Conservation (phyloP, 2,888 invertebrate species). For the Thecocarcelia acutangulata region DNA sequence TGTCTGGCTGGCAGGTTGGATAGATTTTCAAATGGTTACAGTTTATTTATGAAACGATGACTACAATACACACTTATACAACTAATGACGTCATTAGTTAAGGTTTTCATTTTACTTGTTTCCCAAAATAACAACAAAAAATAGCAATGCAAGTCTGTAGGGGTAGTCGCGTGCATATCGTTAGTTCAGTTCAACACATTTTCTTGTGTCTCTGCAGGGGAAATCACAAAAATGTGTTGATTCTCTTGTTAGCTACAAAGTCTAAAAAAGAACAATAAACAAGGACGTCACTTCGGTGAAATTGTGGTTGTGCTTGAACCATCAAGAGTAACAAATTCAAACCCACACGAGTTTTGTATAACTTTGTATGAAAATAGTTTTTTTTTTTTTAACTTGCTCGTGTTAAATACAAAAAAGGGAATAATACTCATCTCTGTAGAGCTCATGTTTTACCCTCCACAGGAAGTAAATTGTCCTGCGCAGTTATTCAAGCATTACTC, state of each 20-base stretch:
- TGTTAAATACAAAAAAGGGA: too few relatives aligned
- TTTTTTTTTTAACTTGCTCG: background rate
- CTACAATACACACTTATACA: constrained; percentile 4
- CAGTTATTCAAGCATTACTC: constrained; percentile 1
- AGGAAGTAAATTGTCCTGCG: constrained; percentile 30
- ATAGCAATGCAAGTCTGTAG: background rate
- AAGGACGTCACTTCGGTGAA: constrained; percentile 39
- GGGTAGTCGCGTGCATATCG: constrained; percentile 4
- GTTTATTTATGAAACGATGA: background rate
- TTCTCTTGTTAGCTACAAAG: background rate
- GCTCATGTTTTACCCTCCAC: background rate
- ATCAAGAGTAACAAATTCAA: background rate
- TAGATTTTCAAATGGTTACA: constrained; percentile 3
- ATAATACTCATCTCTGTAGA: too few relatives aligned
- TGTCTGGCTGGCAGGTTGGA: constrained; percentile 12
- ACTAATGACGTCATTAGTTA: constrained; percentile 64
- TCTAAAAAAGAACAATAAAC: constrained; percentile 3
- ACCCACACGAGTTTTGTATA: background rate
- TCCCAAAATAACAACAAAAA: constrained; percentile 9
- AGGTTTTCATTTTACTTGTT: constrained; percentile 7
- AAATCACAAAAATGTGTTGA: background rate
- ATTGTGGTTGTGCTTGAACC: background rate
- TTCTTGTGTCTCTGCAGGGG: background rate
- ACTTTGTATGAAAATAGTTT: background rate
- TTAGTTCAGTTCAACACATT: constrained; percentile 27